Evolutionary conservation across 2,797 vertebrate species (phyloP), one percentile per base, ranked within the genome.

Genomic region (Loris lydekkerianus): DNA sequence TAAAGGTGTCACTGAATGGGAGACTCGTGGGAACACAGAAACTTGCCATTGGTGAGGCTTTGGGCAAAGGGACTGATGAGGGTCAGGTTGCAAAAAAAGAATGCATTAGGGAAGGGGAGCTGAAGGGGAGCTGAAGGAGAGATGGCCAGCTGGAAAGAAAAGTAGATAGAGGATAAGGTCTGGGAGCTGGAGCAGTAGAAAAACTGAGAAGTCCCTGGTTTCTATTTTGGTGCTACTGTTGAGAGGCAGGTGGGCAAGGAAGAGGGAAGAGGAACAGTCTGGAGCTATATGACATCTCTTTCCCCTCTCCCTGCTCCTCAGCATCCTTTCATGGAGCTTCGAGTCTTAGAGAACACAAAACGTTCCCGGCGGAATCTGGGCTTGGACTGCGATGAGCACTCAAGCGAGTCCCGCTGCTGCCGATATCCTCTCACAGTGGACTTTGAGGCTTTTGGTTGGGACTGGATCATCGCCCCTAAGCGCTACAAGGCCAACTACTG

Each of bases 401-500:
- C 99, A 1, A 99, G 99, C 0, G 99, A 99, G 98, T 99, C 99
- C 1, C 99, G 99, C 96, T 99, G 99, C 98, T 99, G 99, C 97
- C 99, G 99, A 93, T 99, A 99, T 97, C 99, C 99, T 0, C 99
- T 99, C 83, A 99, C 99, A 1, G 99, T 99, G 97, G 99, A 99
- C 98, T 99, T 99, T 85, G 99, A 99, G 98, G 99, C 99, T 2
- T 99, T 99, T 27, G 99, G 99, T 97, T 99, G 99, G 99, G 99
- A 99, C 98, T 99, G 99, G 99, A 99, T 99, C 98, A 99, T 99
- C 96, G 99, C 99, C 1, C 99, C 99, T 93, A 99, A 99, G 97
- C 99, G 99, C 87, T 99, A 99, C 98, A 99, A 99, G 98, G 99
- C 99, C 98, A 99, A 99, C 99, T 99, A 99, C 98, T 99, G 99